These are phyloP conservation scores for Zhengitettix transpicula DNA, from an alignment of 2,888 invertebrate species.

Conservation along the genomic window DNA sequence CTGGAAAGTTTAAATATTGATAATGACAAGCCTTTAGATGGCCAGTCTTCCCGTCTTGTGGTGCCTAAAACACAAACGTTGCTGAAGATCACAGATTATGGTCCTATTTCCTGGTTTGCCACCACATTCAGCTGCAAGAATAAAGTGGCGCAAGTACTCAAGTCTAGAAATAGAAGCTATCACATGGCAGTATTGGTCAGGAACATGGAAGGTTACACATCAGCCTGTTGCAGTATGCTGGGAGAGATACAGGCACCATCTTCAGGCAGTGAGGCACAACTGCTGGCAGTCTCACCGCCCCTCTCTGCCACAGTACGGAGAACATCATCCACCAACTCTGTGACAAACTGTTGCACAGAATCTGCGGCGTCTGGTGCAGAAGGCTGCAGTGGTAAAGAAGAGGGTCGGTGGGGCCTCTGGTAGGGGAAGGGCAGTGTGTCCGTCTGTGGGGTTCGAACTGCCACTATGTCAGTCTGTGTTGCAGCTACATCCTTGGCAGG, in stretches of 20 bases:
- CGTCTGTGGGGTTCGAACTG: slow-evolving; percentile 54
- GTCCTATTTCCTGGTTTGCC: no score
- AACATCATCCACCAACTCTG: slow-evolving; percentile 26
- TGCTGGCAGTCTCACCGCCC: neutral
- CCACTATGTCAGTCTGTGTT: slow-evolving; percentile 68
- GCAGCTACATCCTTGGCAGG: slow-evolving; percentile 9
- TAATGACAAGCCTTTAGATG: no score
- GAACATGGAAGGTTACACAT: no score
- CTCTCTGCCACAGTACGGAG: slow-evolving; percentile 25
- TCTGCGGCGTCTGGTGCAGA: neutral
- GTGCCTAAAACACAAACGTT: no score
- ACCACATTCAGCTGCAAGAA: no score
- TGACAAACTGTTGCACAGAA: slow-evolving; percentile 26
- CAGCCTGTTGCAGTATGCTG: no score
- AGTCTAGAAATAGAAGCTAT: no score
- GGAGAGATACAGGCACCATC: neutral
- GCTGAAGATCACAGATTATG: no score
- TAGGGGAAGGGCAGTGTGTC: slow-evolving; percentile 10
- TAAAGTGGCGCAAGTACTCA: no score
- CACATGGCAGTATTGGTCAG: no score
- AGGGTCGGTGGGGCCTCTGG: slow-evolving; percentile 6
- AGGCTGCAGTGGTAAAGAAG: slow-evolving; percentile 7
- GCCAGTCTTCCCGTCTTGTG: no score
- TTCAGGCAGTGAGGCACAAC: neutral
- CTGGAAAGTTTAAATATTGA: no score